Conservation (phyloP, 2,888 invertebrate species). For the Uropetala carovei region DNA sequence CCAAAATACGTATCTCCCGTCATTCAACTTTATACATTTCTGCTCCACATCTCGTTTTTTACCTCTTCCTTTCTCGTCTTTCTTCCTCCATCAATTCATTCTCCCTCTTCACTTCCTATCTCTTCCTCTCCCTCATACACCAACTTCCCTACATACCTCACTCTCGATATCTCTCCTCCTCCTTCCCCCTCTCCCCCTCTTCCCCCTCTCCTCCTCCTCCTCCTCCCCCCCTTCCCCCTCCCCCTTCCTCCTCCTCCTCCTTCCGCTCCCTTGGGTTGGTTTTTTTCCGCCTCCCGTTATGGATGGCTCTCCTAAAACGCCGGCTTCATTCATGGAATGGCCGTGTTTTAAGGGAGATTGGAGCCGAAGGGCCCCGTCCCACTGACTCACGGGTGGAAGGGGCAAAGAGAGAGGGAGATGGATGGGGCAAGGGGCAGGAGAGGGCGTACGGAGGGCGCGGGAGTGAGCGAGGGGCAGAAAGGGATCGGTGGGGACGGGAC, state of each 20-base stretch:
- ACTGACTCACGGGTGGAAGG: conserved; percentile 29
- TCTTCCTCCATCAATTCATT: background rate
- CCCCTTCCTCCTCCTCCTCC: background rate
- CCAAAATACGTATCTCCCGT: background rate
- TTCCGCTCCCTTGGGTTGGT: background rate
- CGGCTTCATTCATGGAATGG: conserved; percentile 49
- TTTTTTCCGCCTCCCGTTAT: conserved; percentile 1
- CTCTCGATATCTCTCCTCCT: background rate
- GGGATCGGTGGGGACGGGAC: background rate
- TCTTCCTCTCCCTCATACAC: background rate
- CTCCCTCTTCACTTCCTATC: too few relatives aligned
- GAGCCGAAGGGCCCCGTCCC: background rate
- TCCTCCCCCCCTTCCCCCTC: background rate
- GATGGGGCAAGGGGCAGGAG: background rate
- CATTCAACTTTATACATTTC: too few relatives aligned
- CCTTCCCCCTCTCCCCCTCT: background rate
- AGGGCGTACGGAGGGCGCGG: background rate
- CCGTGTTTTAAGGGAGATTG: conserved; percentile 60
- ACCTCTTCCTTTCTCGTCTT: background rate
- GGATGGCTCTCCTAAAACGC: conserved; percentile 31
- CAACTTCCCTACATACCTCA: background rate
- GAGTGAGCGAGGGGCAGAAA: background rate
- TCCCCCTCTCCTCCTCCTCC: background rate
- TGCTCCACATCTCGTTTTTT: background rate
- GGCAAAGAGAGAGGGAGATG: background rate